A percentile compares a stretch with the other conserved stretches of the same genome.
phyloP scores from a whole-genome alignment of 2,888 invertebrate genomes.

The Exephanes ischioxanthus region DNA sequence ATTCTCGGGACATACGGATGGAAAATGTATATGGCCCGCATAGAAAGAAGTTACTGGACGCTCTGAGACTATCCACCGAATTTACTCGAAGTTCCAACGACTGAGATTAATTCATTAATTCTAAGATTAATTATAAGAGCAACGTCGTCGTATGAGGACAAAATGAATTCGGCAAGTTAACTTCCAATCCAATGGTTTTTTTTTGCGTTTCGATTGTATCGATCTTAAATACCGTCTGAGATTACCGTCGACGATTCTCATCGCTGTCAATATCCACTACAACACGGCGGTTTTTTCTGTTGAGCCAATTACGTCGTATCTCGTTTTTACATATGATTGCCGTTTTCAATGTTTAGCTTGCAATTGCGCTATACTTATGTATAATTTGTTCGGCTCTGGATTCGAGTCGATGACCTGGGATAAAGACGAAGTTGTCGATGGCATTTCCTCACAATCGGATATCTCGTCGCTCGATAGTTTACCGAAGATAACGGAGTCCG shows the following conservation, averaged over 20 bases:
- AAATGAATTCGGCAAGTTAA: neutral
- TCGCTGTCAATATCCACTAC: neutral
- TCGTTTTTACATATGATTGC: neutral
- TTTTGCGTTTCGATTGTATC: neutral
- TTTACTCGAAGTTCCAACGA: slow-evolving; percentile 12
- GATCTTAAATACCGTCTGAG: neutral
- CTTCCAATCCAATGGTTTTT: neutral
- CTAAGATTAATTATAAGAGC: neutral
- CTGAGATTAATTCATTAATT: slow-evolving; percentile 1
- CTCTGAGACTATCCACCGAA: slow-evolving; percentile 3
- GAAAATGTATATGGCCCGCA: slow-evolving; percentile 38
- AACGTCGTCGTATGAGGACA: neutral
- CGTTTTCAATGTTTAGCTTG: neutral
- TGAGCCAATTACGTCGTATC: neutral
- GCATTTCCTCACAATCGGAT: too few relatives aligned
- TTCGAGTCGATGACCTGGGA: neutral
- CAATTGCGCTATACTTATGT: neutral
- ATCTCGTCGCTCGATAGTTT: too few relatives aligned
- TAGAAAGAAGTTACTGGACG: slow-evolving; percentile 40
- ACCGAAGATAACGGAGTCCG: too few relatives aligned
- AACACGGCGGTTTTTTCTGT: neutral
- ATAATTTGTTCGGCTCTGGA: neutral
- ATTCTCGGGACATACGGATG: slow-evolving; percentile 19
- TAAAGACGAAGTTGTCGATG: neutral
- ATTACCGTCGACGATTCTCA: neutral